A percentile compares a stretch with the other conserved stretches of the same genome.
These are phyloP conservation scores for Coreius guichenoti DNA, from an alignment of 2,797 vertebrate genomes.

Conservation along the genomic window DNA sequence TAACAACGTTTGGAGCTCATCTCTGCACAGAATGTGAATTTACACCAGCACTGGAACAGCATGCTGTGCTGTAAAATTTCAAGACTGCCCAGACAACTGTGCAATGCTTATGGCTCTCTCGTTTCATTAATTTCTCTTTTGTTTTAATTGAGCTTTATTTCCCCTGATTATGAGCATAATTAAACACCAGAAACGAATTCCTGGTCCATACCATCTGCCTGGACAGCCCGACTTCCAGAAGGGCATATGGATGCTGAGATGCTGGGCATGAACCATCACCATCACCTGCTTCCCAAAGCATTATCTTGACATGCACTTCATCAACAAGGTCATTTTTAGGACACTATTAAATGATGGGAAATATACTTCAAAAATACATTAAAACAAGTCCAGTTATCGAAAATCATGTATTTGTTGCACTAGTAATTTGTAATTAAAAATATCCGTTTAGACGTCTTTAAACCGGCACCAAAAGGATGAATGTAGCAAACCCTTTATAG, in stretches of 20 bases:
- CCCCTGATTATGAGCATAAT: constrained; percentile 82
- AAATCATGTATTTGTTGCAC: neutral
- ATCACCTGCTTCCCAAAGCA: constrained; percentile 39
- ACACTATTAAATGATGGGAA: neutral
- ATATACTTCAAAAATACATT: neutral
- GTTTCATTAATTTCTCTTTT: constrained; percentile 81
- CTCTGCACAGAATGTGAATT: constrained; percentile 12
- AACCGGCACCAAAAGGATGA: neutral
- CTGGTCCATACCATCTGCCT: constrained; percentile 79
- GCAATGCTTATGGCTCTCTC: constrained; percentile 71
- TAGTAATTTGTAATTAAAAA: neutral
- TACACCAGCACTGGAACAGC: constrained; percentile 56
- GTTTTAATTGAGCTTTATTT: constrained; percentile 85
- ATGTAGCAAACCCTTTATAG: neutral
- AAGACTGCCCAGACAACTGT: constrained; percentile 75
- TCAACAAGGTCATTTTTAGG: constrained; percentile 50
- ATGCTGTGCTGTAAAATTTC: constrained; percentile 62
- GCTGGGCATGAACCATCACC: constrained; percentile 64
- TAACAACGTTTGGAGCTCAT: neutral
- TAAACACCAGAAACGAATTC: constrained; percentile 83
- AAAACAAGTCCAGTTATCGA: neutral
- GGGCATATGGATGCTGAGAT: constrained; percentile 71
- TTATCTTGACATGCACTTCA: constrained; percentile 43
- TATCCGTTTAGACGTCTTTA: neutral
- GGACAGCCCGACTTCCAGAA: constrained; percentile 57